A percentile compares a stretch with the other conserved stretches of the same genome.
phyloP scores from a whole-genome alignment of 2,113 vertebrate species.

The Brevimyrus niger region DNA sequence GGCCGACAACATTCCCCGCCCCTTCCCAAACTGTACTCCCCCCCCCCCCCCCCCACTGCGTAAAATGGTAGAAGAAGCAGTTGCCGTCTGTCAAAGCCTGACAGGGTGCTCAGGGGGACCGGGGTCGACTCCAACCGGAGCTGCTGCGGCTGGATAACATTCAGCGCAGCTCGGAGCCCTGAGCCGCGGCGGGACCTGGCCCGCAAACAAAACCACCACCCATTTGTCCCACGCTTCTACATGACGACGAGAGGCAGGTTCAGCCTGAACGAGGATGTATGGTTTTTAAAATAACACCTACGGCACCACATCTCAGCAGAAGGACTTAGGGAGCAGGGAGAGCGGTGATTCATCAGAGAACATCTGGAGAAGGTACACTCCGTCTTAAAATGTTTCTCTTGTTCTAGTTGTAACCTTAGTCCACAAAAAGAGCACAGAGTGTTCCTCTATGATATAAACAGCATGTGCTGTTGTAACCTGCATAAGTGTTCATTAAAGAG shows the following conservation, averaged over 20 bases:
- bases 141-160: conserved; percentile 89
- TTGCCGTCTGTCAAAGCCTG: background rate
- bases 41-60: too few relatives aligned
- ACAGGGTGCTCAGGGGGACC: background rate
- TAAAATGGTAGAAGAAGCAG: background rate
- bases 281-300: background rate
- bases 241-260: background rate
- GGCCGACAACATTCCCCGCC: background rate
- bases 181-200: conserved; percentile 89
- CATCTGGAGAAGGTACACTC: background rate
- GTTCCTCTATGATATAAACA: background rate
- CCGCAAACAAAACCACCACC: conserved; percentile 40
- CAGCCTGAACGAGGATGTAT: background rate
- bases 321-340: background rate
- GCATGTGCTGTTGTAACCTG: background rate
- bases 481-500: background rate
- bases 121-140: conserved; percentile 22
- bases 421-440: background rate
- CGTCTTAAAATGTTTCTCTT: background rate
- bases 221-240: background rate
- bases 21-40: background rate
- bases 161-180: conserved; percentile 79
- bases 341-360: background rate
- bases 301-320: background rate
- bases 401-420: background rate